Evolutionary conservation across 2,888 invertebrate species (phyloP).

Genomic region (Drosophila mimetica): DNA sequence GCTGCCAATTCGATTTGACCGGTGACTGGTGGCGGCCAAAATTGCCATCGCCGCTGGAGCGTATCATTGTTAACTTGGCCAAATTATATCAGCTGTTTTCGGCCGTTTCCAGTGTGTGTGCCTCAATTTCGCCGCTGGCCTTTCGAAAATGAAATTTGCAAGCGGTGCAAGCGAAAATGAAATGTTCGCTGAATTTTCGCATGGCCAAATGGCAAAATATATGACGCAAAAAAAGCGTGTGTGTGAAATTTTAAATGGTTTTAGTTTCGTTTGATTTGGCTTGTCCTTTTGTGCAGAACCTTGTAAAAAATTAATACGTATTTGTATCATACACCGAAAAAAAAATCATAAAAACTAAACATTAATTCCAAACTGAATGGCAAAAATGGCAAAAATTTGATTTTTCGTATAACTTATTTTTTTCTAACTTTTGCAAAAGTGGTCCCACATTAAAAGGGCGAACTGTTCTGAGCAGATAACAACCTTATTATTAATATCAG

Average conservation of each 20-base stretch:
- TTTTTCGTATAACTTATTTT: no score
- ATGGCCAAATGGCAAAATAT: not conserved
- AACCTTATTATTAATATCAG: no score
- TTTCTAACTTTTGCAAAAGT: no score
- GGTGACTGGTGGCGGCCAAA: slow-evolving; percentile 19
- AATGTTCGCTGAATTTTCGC: slow-evolving; percentile 18
- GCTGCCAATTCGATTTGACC: slow-evolving; percentile 62
- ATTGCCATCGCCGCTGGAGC: slow-evolving; percentile 28
- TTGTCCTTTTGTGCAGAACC: no score
- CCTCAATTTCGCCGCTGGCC: slow-evolving; percentile 37
- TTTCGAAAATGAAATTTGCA: slow-evolving; percentile 26
- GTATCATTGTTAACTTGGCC: slow-evolving; percentile 64
- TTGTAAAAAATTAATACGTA: no score
- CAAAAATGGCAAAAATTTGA: no score
- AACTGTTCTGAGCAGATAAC: no score
- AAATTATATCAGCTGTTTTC: slow-evolving; percentile 56
- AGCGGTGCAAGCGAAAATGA: slow-evolving; percentile 18
- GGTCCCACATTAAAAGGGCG: no score
- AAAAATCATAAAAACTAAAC: no score
- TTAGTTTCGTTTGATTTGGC: not conserved
- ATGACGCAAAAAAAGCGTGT: not conserved
- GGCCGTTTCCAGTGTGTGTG: slow-evolving; percentile 14
- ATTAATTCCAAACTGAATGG: no score
- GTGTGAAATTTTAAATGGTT: not conserved
- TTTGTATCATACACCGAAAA: no score